A percentile compares a stretch with the other conserved stretches of the same genome.
These are phyloP conservation scores for Pangasianodon hypophthalmus DNA, from an alignment of 2,113 vertebrate species.

Conservation along the genomic window DNA sequence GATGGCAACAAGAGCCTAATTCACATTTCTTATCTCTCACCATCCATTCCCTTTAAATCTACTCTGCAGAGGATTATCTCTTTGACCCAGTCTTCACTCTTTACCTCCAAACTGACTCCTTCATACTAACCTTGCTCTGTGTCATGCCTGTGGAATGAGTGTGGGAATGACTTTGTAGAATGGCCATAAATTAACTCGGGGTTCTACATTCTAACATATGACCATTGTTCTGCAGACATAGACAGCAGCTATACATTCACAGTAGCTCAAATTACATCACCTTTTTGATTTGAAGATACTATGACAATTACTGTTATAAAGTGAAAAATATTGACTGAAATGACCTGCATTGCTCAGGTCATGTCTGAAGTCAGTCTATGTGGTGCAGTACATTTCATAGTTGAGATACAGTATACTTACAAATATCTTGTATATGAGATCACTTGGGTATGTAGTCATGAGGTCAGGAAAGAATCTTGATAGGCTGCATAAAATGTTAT, in stretches of 20 bases:
- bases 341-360: not conserved
- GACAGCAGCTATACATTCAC: not conserved
- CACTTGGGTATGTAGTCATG: not conserved
- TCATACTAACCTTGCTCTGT: conserved; percentile 30
- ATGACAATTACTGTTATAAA: not conserved
- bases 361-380: not conserved
- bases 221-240: not conserved
- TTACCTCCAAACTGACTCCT: conserved; percentile 1
- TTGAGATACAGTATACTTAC: not conserved
- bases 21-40: conserved; percentile 38
- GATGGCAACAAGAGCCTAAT: conserved; percentile 2
- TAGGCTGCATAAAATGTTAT: not conserved
- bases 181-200: not conserved
- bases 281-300: too few relatives aligned
- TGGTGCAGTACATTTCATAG: not conserved
- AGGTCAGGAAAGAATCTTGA: not conserved
- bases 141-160: conserved; percentile 5
- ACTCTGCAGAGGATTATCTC: conserved; percentile 42
- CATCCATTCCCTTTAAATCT: conserved; percentile 40
- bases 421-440: not conserved
- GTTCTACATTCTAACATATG: not conserved
- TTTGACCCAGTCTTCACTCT: conserved; percentile 11
- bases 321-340: not conserved
- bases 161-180: not conserved
- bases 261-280: not conserved